Base-by-base conservation (phyloP, 2,888 invertebrate genomes). In the Noctua janthe region DNA sequence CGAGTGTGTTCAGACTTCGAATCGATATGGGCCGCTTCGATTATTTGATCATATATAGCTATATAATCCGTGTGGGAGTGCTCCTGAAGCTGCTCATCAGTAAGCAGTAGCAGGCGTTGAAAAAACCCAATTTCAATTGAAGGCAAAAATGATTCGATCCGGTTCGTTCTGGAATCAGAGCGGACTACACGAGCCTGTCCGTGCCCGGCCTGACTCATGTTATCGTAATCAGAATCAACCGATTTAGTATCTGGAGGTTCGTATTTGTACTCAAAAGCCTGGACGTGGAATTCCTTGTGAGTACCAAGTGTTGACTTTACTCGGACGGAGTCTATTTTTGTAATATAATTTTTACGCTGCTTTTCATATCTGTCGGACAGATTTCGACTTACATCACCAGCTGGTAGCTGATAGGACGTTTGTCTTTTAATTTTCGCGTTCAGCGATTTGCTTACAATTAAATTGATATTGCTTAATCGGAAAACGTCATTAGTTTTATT, bases 401-500 rank as follows among this genome's bases (percentile, higher is more conserved):
- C 5, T 23, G 71, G 15, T 20, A 71, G 71, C 64, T 71, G 69
- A 13, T 78, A 74, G 43, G 73, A 29, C 7, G n/a, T 64, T 49
- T 80, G 76, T 70, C 23, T 78, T 67, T 76, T 76, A 71, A 39
- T 74, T 76, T 54, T 47, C 71, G 62, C 81, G 81, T 85, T 88
- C 80, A 87, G 84, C 47, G 80, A 85, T 83, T 89, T 81, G 59
- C 87, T 83, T 90, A 91, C 49, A 83, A 84, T 86, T 91, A 92
- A 88, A 89, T 78, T 90, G 88, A 89, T 92, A 91, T 92, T 91
- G 90, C 88, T 91, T 81, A 86, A 78, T 84, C 13, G 82, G 56
- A 83, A 85, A 82, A 83, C 78, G 29, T 88, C 79, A 74, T 85
- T 74, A 73, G 73, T 80, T 66, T 79, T 79, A 54, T 81, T 86